Percentiles rank a stretch among this genome's conserved stretches.
phyloP scores from a whole-genome alignment of 2,888 invertebrate genomes.

The Sphinx pinastri region DNA sequence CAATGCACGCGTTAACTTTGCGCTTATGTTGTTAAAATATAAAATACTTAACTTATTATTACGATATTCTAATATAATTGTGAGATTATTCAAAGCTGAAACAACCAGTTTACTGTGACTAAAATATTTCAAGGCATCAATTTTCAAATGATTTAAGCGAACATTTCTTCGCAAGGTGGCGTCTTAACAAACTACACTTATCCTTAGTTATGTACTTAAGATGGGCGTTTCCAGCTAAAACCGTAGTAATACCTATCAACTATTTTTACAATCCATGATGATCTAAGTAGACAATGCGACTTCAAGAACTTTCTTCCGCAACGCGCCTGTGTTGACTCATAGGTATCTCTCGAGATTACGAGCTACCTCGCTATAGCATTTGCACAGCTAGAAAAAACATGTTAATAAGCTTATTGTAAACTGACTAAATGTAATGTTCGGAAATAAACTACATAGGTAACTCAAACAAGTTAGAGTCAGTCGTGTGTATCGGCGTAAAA shows the following conservation, averaged over 20 bases:
- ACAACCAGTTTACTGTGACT: slow-evolving; percentile 73
- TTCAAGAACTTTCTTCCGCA: not conserved
- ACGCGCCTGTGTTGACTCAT: not conserved
- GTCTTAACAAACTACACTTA: slow-evolving; percentile 44
- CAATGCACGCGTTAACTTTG: slow-evolving; percentile 70
- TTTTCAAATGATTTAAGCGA: slow-evolving; percentile 67
- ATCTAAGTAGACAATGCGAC: not conserved
- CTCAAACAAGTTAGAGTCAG: not conserved
- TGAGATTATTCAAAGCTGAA: slow-evolving; percentile 75
- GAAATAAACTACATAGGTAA: not conserved
- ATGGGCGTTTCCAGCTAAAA: slow-evolving; percentile 40
- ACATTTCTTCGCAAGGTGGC: slow-evolving; percentile 56
- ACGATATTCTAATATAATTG: slow-evolving; percentile 70
- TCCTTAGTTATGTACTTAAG: slow-evolving; percentile 27
- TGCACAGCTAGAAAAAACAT: not conserved
- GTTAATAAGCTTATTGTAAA: not conserved
- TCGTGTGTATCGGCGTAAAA: slow-evolving; percentile 3
- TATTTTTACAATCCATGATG: slow-evolving; percentile 33
- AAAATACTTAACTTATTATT: slow-evolving; percentile 77
- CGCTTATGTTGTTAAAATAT: slow-evolving; percentile 74
- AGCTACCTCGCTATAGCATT: not conserved
- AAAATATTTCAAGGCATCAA: slow-evolving; percentile 74
- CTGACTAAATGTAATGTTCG: not conserved
- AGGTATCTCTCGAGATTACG: not conserved
- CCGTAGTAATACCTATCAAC: slow-evolving; percentile 41